phyloP scores from a whole-genome alignment of 2,888 invertebrate genomes.

The Pediacus dermestoides region DNA sequence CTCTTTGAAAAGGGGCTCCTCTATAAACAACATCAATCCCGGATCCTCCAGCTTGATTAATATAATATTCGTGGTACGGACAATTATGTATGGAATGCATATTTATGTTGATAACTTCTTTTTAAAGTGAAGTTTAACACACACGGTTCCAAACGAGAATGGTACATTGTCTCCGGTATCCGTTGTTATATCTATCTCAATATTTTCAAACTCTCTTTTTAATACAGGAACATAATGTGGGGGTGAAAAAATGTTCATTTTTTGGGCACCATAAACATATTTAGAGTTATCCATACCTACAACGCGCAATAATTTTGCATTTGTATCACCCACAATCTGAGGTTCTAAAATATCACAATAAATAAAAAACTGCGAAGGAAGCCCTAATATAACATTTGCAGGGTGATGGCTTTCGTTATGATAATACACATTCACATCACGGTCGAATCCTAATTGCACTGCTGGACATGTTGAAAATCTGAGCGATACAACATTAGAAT shows the following conservation, averaged over 20 bases:
- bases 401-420: too few species aligned
- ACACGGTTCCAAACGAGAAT: not conserved
- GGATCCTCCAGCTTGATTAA: not conserved
- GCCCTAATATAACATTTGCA: not conserved
- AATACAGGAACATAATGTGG: constrained; percentile 1
- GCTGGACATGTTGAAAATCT: not conserved
- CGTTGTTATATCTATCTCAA: not conserved
- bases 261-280: not conserved
- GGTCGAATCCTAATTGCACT: constrained; percentile 1
- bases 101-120: not conserved
- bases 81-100: not conserved
- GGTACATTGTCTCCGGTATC: not conserved
- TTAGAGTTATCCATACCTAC: not conserved
- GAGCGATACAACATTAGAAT: not conserved
- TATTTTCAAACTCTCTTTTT: constrained; percentile 1
- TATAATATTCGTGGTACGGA: constrained; percentile 1
- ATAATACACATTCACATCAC: too few species aligned
- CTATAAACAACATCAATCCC: constrained; percentile 1
- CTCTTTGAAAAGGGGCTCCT: not conserved
- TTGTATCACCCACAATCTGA: not conserved
- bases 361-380: not conserved
- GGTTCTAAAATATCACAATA: constrained; percentile 1
- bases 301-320: not conserved
- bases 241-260: not conserved
- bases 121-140: constrained; percentile 1